Conservation (phyloP, 1,140 invertebrate genomes). For the Caenorhabditis tropicalis region DNA sequence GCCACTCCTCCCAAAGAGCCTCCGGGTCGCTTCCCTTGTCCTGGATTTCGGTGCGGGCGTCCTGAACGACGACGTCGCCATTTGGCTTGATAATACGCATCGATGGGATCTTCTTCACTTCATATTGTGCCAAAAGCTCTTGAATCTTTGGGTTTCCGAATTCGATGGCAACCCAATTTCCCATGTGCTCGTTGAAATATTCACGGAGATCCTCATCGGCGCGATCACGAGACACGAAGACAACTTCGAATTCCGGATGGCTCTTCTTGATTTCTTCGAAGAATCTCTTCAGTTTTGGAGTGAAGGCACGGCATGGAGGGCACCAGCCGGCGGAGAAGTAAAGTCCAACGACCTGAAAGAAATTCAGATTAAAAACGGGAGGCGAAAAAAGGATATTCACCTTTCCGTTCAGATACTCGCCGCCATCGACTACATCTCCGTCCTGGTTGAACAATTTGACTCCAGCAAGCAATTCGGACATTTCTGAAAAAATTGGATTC, state of each 20-base stretch:
- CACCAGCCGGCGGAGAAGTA: conserved; percentile 77
- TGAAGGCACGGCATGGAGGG: conserved; percentile 75
- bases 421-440: background rate
- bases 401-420: background rate
- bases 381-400: background rate
- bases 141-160: conserved; percentile 57
- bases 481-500: background rate
- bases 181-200: conserved; percentile 72
- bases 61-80: conserved; percentile 77
- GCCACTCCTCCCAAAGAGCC: conserved; percentile 27
- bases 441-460: background rate
- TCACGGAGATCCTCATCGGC: conserved; percentile 66
- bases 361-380: too few species aligned
- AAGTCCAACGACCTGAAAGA: conserved; percentile 53
- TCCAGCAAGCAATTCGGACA: conserved; percentile 16
- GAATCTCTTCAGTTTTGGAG: conserved; percentile 72
- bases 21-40: conserved; percentile 8
- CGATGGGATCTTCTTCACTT: conserved; percentile 80
- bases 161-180: conserved; percentile 68
- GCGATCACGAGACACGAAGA: conserved; percentile 72
- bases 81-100: conserved; percentile 79
- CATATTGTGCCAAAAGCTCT: conserved; percentile 78
- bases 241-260: conserved; percentile 64
- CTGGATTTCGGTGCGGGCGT: conserved; percentile 75
- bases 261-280: conserved; percentile 18